Conservation (phyloP, 92 coral and sea anemone species). For the Porites divaricata region DNA sequence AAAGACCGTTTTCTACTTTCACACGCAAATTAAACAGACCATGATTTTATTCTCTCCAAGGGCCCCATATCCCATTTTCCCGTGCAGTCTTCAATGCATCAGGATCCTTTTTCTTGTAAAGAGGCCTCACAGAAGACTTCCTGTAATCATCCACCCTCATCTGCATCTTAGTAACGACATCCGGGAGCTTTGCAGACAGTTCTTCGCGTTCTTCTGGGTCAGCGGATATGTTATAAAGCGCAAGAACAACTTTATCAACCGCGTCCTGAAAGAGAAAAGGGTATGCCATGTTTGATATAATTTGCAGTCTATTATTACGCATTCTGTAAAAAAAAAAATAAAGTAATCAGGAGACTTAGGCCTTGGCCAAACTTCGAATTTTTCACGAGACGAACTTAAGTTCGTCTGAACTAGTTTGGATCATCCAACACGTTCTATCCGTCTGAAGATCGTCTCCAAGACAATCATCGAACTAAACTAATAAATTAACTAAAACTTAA, state of each 20-base stretch:
- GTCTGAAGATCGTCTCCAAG: no score
- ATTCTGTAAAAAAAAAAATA: no score
- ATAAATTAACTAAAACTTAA: no score
- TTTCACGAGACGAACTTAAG: no score
- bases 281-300: no score
- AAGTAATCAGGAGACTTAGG: no score
- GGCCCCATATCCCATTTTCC: conserved; percentile 79
- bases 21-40: no score
- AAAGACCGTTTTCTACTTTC: not conserved
- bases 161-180: conserved; percentile 60
- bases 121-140: conserved; percentile 58
- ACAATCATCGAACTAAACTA: no score
- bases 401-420: no score
- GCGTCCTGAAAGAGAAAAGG: not conserved
- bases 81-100: conserved; percentile 63
- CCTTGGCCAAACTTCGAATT: no score
- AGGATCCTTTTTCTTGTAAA: conserved; percentile 69
- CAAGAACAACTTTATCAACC: conserved; percentile 34
- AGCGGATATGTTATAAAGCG: conserved; percentile 77
- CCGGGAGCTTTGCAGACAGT: conserved; percentile 69
- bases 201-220: conserved; percentile 78
- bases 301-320: no score
- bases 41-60: conserved; percentile 58
- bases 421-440: no score
- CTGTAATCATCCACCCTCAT: conserved; percentile 61